A percentile compares a stretch with the other conserved stretches of the same genome.
Conservation (phyloP, 2,797 vertebrate genomes). For the Danio tinwini region DNA sequence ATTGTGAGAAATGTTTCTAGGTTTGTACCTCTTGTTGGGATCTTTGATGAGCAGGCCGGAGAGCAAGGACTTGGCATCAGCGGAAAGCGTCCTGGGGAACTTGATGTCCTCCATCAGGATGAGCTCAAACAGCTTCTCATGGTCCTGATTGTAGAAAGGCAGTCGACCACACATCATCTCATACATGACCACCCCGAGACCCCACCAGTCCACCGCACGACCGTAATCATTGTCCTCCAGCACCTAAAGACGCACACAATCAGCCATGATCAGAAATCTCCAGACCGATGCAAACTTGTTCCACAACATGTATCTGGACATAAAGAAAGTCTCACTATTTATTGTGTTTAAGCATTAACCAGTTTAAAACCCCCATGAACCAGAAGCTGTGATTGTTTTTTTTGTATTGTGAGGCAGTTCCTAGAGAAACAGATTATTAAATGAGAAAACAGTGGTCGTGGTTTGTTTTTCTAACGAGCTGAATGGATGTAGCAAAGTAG, state of each 20-base stretch:
- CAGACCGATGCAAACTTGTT: slow-evolving; percentile 25
- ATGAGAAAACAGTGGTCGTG: too few relatives aligned
- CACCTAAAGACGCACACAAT: slow-evolving; percentile 76
- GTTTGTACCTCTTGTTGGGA: slow-evolving; percentile 90
- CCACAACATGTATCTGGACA: not conserved
- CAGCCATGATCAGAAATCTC: too few relatives aligned
- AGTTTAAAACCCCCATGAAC: not conserved
- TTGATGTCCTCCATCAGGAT: slow-evolving; percentile 99
- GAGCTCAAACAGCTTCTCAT: slow-evolving; percentile 97
- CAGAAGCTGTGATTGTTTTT: too few relatives aligned
- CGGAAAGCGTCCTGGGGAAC: slow-evolving; percentile 93
- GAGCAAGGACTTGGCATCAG: slow-evolving; percentile 96
- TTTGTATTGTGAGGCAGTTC: too few relatives aligned
- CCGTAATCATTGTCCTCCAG: slow-evolving; percentile 97
- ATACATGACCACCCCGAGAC: slow-evolving; percentile 94
- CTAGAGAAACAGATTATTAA: too few relatives aligned
- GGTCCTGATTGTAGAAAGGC: slow-evolving; percentile 98
- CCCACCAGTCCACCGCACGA: slow-evolving; percentile 97
- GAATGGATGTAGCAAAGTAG: too few relatives aligned
- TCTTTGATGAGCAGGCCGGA: slow-evolving; percentile 97
- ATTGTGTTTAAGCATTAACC: not conserved
- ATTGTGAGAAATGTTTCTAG: not conserved
- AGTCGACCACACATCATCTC: slow-evolving; percentile 98
- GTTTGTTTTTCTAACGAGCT: too few relatives aligned
- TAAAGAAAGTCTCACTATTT: not conserved